Evolutionary conservation across 2,797 vertebrate species (phyloP).

Genomic region (Bucorvus abyssinicus): DNA sequence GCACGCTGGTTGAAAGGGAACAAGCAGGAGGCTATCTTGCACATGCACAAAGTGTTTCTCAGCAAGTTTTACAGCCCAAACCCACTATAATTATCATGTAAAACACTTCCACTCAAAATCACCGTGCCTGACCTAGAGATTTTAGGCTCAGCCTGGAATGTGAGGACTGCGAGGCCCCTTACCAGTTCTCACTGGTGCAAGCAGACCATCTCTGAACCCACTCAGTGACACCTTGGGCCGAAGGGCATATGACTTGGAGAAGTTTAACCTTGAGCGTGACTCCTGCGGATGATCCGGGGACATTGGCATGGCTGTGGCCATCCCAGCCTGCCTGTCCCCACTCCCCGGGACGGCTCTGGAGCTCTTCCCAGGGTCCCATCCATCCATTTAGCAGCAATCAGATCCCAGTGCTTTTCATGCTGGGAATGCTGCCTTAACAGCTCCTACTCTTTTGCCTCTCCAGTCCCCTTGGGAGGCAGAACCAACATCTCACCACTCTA

Average conservation of each 20-base stretch:
- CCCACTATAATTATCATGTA: background rate
- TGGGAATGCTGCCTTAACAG: background rate
- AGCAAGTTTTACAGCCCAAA: background rate
- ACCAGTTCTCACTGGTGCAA: background rate
- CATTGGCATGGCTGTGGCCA: rapidly evolving
- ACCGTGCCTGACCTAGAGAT: background rate
- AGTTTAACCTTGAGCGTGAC: background rate
- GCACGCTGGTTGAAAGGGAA: background rate
- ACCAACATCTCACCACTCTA: background rate
- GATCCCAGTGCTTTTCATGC: background rate
- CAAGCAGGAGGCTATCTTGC: background rate
- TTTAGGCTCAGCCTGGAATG: background rate
- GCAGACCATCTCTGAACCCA: background rate
- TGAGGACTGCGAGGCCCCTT: background rate
- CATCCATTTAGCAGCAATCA: background rate
- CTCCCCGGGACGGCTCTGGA: background rate
- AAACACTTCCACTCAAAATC: background rate
- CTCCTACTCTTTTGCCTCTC: background rate
- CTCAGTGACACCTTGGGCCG: rapidly evolving
- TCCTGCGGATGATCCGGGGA: background rate
- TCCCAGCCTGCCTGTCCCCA: background rate
- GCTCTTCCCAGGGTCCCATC: background rate
- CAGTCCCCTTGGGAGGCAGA: background rate
- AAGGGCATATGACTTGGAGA: background rate
- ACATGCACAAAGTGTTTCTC: background rate